Base-by-base conservation (phyloP, 1,140 invertebrate genomes). In the Ips typographus region DNA sequence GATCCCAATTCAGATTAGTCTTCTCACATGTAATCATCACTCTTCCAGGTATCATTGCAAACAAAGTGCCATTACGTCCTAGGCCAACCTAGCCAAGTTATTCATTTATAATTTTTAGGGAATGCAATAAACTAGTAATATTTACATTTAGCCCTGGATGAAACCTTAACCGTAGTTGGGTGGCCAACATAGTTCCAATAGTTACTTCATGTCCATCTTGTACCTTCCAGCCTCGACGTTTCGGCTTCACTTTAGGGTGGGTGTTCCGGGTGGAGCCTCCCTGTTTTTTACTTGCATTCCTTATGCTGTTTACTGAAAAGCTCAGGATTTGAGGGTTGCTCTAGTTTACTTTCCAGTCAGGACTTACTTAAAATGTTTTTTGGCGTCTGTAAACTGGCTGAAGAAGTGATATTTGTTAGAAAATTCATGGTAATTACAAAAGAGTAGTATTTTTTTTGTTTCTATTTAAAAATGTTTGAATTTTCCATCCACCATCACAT, bases 101-200 rank as follows among this genome's bases (percentile, higher is more conserved):
- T 40, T 41, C 57, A 22, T 22, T 8, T 49, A 6, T 49, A 49
- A 49, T 22, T 49, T 22, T 49, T 8, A 4, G 22, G 44, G 2
- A 49, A 6, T 49, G 5, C 3, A 52, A 65, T 36, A 1, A 36
- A 8, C 1, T 1, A 65, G n/a, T 4, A 40, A 60, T 60, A 22
- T 37, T 84, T 82, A 93, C 91, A 84, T 93, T 88, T 66, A 92
- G 79, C 2, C 91, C 91, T n/a, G 91, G 91, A 82, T 92, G 91
- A 77, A 89, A 93, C 68, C 90, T 83, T 0, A 88, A 79, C n/a
- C 75, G 85, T 61, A 82, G 80, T 79, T 94, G 91, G 1, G 85
- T 87, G 1, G 84, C 90, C 49, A 94, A 76, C 61, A 91, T 87
- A 41, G 85, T 85, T n/a, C 90, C 89, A 22, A 81, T 72, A 40